Percentiles rank a stretch among this genome's conserved stretches.
phyloP scores from a whole-genome alignment of 2,797 vertebrate genomes.

The Gymnopithys bicolor region DNA sequence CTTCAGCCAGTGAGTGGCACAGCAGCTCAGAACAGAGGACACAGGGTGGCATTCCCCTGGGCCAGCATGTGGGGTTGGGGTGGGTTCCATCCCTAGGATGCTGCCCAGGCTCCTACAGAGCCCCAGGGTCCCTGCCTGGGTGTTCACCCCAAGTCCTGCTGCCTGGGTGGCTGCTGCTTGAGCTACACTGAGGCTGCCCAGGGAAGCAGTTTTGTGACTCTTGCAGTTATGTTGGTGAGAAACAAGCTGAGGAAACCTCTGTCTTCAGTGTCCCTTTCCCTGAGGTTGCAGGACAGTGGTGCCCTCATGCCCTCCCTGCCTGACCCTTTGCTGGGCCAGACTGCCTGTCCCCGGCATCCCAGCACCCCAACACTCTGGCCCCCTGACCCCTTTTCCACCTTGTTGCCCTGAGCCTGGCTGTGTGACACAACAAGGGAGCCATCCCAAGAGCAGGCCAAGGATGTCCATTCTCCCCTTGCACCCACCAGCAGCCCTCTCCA shows the following conservation, averaged over 20 bases:
- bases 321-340: background rate
- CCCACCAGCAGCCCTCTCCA: background rate
- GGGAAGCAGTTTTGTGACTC: background rate
- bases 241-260: background rate
- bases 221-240: background rate
- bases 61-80: background rate
- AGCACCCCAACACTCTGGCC: rapidly evolving
- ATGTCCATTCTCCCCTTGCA: background rate
- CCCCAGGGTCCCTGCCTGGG: background rate
- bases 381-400: background rate
- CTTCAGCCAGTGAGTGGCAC: background rate
- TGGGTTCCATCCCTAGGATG: background rate
- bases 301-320: background rate
- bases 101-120: background rate
- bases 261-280: background rate
- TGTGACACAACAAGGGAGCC: background rate
- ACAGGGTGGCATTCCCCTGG: background rate
- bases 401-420: background rate
- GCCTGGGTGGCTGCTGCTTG: background rate
- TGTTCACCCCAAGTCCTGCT: background rate
- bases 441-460: background rate
- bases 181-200: background rate
- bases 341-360: background rate
- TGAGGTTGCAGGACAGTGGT: background rate
- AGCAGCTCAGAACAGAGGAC: background rate